phyloP scores from a whole-genome alignment of 2,113 vertebrate species.

The Hyla sarda region DNA sequence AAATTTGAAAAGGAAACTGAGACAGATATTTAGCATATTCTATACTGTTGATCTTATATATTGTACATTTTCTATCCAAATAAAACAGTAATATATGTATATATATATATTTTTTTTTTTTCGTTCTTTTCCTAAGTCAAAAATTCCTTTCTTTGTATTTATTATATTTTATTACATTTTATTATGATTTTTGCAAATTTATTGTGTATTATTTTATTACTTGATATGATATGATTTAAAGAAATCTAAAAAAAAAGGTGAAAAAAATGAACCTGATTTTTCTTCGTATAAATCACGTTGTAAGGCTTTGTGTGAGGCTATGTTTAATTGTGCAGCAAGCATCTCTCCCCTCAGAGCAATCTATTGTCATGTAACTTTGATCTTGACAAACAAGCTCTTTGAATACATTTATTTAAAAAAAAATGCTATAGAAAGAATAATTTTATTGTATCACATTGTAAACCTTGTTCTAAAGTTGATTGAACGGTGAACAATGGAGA shows the following conservation, averaged over 20 bases:
- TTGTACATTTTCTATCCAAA: too few relatives aligned
- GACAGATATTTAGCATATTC: too few relatives aligned
- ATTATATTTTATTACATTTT: not conserved
- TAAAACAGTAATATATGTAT: too few relatives aligned
- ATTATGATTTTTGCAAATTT: too few relatives aligned
- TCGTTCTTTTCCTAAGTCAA: too few relatives aligned
- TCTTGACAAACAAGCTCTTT: slow-evolving; percentile 57
- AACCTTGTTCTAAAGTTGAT: slow-evolving; percentile 58
- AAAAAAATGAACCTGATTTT: not conserved
- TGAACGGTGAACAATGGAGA: slow-evolving; percentile 56
- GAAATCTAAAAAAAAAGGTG: not conserved
- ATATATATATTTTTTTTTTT: too few relatives aligned
- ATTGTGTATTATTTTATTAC: not conserved
- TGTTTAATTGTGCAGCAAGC: slow-evolving; percentile 50
- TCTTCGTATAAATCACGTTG: slow-evolving; percentile 19
- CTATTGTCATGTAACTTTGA: slow-evolving; percentile 58
- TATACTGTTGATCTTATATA: too few relatives aligned
- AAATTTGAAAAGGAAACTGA: too few relatives aligned
- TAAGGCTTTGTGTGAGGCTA: slow-evolving; percentile 13
- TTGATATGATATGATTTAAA: not conserved
- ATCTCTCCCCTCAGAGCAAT: slow-evolving; percentile 52
- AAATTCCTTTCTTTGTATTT: not conserved
- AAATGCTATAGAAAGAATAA: slow-evolving; percentile 56
- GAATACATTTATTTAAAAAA: slow-evolving; percentile 55
- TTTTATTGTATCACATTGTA: slow-evolving; percentile 59